Percentiles rank a stretch among this genome's conserved stretches.
Evolutionary conservation across 2,888 invertebrate genomes (phyloP).

Genomic region (Drosophila flavopinicola): DNA sequence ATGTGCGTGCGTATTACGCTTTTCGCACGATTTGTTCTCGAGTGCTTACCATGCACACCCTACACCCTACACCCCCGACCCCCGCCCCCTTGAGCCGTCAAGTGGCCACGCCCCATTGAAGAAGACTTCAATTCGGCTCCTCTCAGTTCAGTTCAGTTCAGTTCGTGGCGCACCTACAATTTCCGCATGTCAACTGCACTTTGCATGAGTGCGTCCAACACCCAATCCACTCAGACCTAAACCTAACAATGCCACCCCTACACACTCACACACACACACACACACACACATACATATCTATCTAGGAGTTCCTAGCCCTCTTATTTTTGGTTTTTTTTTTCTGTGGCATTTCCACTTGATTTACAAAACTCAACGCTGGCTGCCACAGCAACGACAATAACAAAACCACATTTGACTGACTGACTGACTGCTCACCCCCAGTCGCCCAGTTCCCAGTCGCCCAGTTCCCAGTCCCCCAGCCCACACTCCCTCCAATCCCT

Average conservation of each 20-base stretch:
- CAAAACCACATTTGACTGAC: slow-evolving; percentile 75
- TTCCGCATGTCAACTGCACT: slow-evolving; percentile 80
- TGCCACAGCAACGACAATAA: slow-evolving; percentile 51
- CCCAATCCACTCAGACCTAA: not conserved
- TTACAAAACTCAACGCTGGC: slow-evolving; percentile 71
- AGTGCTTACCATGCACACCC: slow-evolving; percentile 30
- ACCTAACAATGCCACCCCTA: not conserved
- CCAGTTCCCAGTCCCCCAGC: too few species aligned
- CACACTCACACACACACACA: not conserved
- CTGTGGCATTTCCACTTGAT: slow-evolving; percentile 77
- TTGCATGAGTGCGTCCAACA: slow-evolving; percentile 73
- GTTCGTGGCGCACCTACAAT: slow-evolving; percentile 67
- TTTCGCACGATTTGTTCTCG: slow-evolving; percentile 61
- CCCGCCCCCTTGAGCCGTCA: not conserved
- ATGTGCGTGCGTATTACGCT: slow-evolving; percentile 55
- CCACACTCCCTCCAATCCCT: not conserved
- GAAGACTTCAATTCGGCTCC: slow-evolving; percentile 48
- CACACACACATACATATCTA: not conserved
- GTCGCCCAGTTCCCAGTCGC: too few species aligned
- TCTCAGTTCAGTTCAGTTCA: slow-evolving; percentile 24
- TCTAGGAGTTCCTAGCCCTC: slow-evolving; percentile 10
- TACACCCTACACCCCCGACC: not conserved
- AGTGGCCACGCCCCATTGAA: slow-evolving; percentile 64
- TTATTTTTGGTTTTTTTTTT: slow-evolving; percentile 26
- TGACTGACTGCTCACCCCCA: slow-evolving; percentile 36